Base-by-base conservation (phyloP, 2,113 vertebrate genomes). In the Sander lucioperca region DNA sequence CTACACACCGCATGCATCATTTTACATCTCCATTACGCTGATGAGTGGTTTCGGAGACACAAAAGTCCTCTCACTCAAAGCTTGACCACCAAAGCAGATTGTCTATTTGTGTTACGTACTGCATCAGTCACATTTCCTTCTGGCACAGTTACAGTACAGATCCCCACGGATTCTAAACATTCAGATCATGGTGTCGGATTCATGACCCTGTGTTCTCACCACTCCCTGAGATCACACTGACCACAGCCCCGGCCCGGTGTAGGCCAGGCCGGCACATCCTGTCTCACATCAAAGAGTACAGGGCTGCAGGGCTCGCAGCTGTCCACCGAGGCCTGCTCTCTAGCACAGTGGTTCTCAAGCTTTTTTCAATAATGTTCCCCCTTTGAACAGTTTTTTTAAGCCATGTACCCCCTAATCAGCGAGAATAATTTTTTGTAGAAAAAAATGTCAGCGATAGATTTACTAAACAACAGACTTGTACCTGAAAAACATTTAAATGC, bases 1-100 rank as follows among this genome's bases (percentile, higher is more conserved):
- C 83, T 80, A 50, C 7, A 12, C 64, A 47, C 81, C 79, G 5
- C 87, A 85, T n/a, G 16, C 74, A 82, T 77, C 83, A 66, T 47
- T 86, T 87, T 78, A 67, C 69, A 16, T 80, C 62, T 65, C 80
- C 68, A 67, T 77, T 72, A 77, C 79, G 81, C 61, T 72, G 77
- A 88, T 33, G 81, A 72, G 89, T 51, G 86, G 84, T 84, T 88
- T 86, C 62, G 51, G 45, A 74, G 80, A 87, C 47, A 56, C 86
- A 88, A 88, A 87, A 74, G 77, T 82, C 57, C 86, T 77, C 83
- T 86, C 89, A 51, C 71, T 82, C 74, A 59, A 15, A 56, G 80
- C 59, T 63, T 7, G 86, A 74, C 89, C 89, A 90, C 88, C 86
- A 77, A 51, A 78, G 89, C 73, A 51, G 83, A 66, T 18, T 13